Evolutionary conservation across 2,888 invertebrate species (phyloP), one percentile per base, ranked within the genome.

Genomic region (Adelognathus sp.): DNA sequence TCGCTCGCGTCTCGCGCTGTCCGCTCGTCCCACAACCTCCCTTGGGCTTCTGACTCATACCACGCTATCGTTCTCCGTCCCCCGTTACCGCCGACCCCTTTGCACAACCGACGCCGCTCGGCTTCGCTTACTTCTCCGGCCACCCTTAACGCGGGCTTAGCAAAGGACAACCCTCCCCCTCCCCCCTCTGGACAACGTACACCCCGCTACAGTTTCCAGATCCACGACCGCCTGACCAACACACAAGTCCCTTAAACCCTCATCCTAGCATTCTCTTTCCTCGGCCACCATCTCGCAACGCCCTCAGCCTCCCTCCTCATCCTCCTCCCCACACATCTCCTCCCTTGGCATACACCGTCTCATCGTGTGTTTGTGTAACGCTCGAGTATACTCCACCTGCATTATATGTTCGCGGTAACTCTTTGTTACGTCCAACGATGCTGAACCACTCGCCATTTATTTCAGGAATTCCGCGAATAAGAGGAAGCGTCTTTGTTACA

Each of bases 71-170:
- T 58, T 69, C 72, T 60, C 54, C 76, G 58, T 60, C 76, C 58
- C 77, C 24, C 39, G 36, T 41, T 70, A 67, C 63, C 66, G 54
- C 72, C 66, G 50, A 61, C 41, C 72, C 71, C 76, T n/a, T n/a
- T 54, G 64, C 79, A 61, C 73, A 41, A 66, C 64, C 66, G 14
- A 70, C 61, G 73, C 71, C 74, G 46, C 64, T 60, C 79, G 54
- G 66, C 67, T 67, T 61, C 78, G 70, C 79, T 80, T 54, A 72
- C 79, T 81, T 72, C 78, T 77, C 85, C 80, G 83, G 87, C 86
- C 84, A 88, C 88, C 89, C 90, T 89, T 89, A 88, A 88, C 87
- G 88, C 86, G 86, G 88, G 89, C 89, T 90, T 89, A 88, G 88
- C 85, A 85, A 86, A 86, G 86, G 88, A 87, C 88, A 85, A 85